A percentile compares a stretch with the other conserved stretches of the same genome.
phyloP scores from a whole-genome alignment of 1,140 invertebrate species.

The Oscheius sp. region DNA sequence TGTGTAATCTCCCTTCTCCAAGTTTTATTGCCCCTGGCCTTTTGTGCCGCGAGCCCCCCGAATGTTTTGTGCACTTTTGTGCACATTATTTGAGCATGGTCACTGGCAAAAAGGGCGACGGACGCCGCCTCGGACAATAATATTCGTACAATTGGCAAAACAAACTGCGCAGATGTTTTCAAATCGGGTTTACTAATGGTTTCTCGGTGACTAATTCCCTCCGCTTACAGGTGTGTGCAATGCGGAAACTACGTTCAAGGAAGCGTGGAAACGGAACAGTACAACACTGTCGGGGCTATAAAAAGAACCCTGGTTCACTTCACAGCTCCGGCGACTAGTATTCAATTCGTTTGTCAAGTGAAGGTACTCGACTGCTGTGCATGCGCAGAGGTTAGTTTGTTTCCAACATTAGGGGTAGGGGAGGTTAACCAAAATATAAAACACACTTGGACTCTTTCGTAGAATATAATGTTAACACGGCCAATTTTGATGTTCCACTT shows the following conservation, averaged over 20 bases:
- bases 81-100: neutral
- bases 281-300: slow-evolving; percentile 17
- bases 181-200: neutral
- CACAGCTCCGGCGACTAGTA: neutral
- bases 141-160: neutral
- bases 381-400: slow-evolving; percentile 32
- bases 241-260: neutral
- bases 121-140: neutral
- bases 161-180: too few species aligned
- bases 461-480: too few species aligned
- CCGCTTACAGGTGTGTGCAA: slow-evolving; percentile 17
- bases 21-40: neutral
- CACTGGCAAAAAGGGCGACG: neutral
- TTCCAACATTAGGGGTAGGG: too few species aligned
- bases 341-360: slow-evolving; percentile 18
- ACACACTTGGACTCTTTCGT: too few species aligned
- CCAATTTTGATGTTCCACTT: too few species aligned
- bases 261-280: slow-evolving; percentile 14
- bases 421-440: too few species aligned
- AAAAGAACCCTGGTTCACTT: slow-evolving; percentile 24
- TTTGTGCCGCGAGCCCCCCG: neutral
- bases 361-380: slow-evolving; percentile 11
- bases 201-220: too few species aligned
- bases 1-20: too few species aligned
- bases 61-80: slow-evolving; percentile 1